These are phyloP conservation scores for Poecilia wingei DNA, from an alignment of 2,797 vertebrate genomes.

Conservation along the genomic window DNA sequence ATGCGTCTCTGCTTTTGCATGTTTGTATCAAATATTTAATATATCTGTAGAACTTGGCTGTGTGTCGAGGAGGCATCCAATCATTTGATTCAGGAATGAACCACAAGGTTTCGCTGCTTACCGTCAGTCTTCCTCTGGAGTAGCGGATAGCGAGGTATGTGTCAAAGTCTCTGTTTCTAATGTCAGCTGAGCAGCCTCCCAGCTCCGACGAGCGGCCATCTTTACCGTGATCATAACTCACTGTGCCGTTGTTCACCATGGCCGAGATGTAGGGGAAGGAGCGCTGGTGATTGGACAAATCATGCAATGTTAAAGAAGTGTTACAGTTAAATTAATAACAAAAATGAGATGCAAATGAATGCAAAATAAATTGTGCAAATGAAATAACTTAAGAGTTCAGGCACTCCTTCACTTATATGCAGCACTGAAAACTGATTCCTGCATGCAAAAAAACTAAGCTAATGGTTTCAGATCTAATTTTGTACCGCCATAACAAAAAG, in stretches of 20 bases:
- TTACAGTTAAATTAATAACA: background rate
- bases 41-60: background rate
- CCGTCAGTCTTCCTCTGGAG: slow-evolving; percentile 92
- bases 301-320: too few relatives aligned
- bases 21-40: background rate
- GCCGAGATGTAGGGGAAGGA: slow-evolving; percentile 95
- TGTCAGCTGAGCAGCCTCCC: slow-evolving; percentile 91
- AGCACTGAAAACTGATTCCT: background rate
- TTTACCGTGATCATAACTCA: slow-evolving; percentile 94
- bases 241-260: slow-evolving; percentile 96
- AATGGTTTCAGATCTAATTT: background rate
- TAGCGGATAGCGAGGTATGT: slow-evolving; percentile 96
- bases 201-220: slow-evolving; percentile 92
- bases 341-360: background rate
- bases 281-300: slow-evolving; percentile 74
- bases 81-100: background rate
- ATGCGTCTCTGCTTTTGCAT: background rate
- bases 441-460: background rate
- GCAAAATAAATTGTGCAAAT: background rate
- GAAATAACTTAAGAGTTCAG: background rate
- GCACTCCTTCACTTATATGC: background rate
- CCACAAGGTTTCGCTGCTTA: slow-evolving; percentile 65
- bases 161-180: slow-evolving; percentile 93
- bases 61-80: background rate
- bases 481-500: background rate